Base-by-base conservation (phyloP, 2,888 invertebrate species). In the Eristalis tenax region DNA sequence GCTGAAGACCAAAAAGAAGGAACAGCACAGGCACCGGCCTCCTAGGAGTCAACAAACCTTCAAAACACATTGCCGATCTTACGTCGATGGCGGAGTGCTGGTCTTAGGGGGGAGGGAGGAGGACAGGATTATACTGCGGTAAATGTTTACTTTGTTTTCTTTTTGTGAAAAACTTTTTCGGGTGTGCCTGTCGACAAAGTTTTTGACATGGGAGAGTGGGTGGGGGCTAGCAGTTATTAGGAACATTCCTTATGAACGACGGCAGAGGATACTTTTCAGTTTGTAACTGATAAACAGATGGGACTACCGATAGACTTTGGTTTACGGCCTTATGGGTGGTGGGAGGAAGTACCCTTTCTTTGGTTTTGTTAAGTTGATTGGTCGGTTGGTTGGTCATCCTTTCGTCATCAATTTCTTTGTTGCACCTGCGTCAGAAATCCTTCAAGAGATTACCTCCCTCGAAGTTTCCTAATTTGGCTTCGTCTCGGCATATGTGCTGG, bases 91-190 rank as follows among this genome's bases (percentile, higher is more conserved):
- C 4, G 56, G 56, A 11, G n/a, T 10, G 32, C 15, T 32, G 4
- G 61, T 61, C 40, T 43, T n/a, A 61, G 26, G 40, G 26, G 23
- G 35, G 28, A 26, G 35, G 50, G 43, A 18, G 38, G 28, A n/a
- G 10, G 32, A 35, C 8, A 59, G 57, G 38, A 59, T 56, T 75
- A 57, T 40, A 43, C 57, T 76, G 76, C 32, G 61, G 59, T 22
- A 68, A 66, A 32, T 59, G 26, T 22, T 61, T 28, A 2, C 3
- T 43, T 22, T 66, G 43, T 43, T 68, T 13, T 23, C 28, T 22
- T 66, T 66, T 43, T 68, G 13, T n/a, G 56, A 4, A 50, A 13
- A 22, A 76, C 28, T 22, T 63, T 61, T 50, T 43, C 11, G 18
- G 77, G 23, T 35, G 35, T 32, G 11, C 50, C n/a, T 32, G 56